Base-by-base conservation (phyloP, 1,140 invertebrate genomes). In the Drosophila suzukii region DNA sequence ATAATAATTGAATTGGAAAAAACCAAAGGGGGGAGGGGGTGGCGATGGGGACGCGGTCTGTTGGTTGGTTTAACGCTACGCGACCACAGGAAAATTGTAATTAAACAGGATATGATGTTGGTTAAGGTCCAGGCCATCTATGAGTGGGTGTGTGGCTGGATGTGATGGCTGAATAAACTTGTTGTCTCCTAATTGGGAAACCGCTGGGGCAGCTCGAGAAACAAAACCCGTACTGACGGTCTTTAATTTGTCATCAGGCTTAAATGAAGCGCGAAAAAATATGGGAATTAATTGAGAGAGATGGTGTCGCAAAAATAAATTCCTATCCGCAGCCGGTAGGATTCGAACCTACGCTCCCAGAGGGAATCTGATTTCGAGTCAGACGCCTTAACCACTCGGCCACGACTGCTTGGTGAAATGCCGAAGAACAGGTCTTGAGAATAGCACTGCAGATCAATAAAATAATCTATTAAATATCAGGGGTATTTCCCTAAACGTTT, bases 321-420 rank as follows among this genome's bases (percentile, higher is more conserved):
- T 17, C 13, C 15, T 32, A 17, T 13, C 7, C 95, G 95, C 95
- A 95, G 95, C 94, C 95, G 94, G 95, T 95, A 96, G 95, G 95
- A 96, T 95, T 96, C 95, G 95, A 96, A 34, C 32, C 32, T 34
- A 34, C 95, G 95, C 95, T 96, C 95, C 95, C 95, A 96, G 94
- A 96, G 95, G 95, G 95, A 95, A 96, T 95, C 95, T 95, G 95
- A 96, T 96, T 96, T 96, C 95, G 95, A 96, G 95, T 96, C 95
- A 96, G 95, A 96, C 95, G 95, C 95, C 95, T 96, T 96, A 96
- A 96, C 95, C 95, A 94, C 95, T 96, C 95, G 95, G 95, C 95
- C 95, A 96, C 94, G 95, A 95, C 95, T 95, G 95, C 95, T 34
- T 34, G 32, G 8, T 34, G 32, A 34, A 34, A 10, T 34, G 2